Base-by-base conservation (phyloP, 2,888 invertebrate genomes). In the Drosophila affinis region DNA sequence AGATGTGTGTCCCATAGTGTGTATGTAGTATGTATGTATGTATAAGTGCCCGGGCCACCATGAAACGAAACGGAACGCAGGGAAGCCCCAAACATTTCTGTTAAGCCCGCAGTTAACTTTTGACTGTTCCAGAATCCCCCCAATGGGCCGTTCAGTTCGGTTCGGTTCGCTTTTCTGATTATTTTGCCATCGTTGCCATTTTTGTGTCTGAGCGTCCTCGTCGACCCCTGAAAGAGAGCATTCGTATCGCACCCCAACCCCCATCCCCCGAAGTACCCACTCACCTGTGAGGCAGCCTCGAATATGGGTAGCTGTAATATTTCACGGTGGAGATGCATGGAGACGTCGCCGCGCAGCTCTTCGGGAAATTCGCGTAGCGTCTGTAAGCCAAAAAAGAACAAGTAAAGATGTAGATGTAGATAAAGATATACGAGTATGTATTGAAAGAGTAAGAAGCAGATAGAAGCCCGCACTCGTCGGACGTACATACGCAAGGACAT, bases 281-380 rank as follows among this genome's bases (percentile, higher is more conserved):
- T 87, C 81, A 92, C 92, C 91, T 98, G 98, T 3, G 98, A 98
- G 14, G 98, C 98, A 3, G 96, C 95, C 91, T 98, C 98, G 93
- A 99, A 98, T 92, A 98, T 97, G 45, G 98, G 98, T 76, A 98
- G 94, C 82, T 97, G 97, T 79, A 99, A 94, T 89, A 98, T 97
- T 93, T 98, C 98, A 71, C 98, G 95, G 92, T 98, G 97, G 82
- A 99, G 94, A 93, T 99, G 98, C 95, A 98, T 95, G 60, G 98
- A 98, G 48, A 99, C 98, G 91, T 98, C 98, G 18, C 98, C 98
- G 70, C 98, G 93, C 63, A 99, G 93, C 92, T 98, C 98, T 91
- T 98, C 98, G 0, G 98, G 98, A 93, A 98, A 98, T 93, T 98
- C 98, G 93, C 97, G 97, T 78, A 98, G 93, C 55, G 98, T 97